Evolutionary conservation across 2,888 invertebrate genomes (phyloP).

Genomic region (Eupeodes luniger): DNA sequence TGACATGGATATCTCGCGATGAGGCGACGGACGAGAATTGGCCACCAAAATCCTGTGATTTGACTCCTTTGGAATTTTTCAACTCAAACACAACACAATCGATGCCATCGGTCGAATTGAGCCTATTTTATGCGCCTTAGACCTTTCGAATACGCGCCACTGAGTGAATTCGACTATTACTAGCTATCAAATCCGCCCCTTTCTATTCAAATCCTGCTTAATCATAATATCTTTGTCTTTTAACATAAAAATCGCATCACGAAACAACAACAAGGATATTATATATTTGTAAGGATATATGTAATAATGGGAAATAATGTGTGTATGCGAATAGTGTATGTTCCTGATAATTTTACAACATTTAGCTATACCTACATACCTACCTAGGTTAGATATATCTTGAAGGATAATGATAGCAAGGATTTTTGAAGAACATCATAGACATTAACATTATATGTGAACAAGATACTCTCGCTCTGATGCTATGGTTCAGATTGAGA

Average conservation of each 20-base stretch:
- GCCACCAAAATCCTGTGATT: too few species aligned
- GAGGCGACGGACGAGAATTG: too few species aligned
- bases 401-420: constrained; percentile 9
- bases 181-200: background rate
- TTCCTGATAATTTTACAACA: constrained; percentile 35
- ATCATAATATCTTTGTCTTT: background rate
- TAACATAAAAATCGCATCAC: constrained; percentile 23
- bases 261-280: constrained; percentile 1
- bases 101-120: too few species aligned
- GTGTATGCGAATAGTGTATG: background rate
- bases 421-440: constrained; percentile 22
- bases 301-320: constrained; percentile 41
- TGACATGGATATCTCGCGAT: too few species aligned
- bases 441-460: background rate
- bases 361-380: background rate
- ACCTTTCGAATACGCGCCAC: too few species aligned
- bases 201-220: background rate
- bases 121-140: too few species aligned
- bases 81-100: too few species aligned
- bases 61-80: too few species aligned
- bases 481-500: constrained; percentile 43
- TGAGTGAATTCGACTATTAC: too few species aligned
- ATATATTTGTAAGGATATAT: background rate
- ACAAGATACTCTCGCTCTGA: constrained; percentile 17
- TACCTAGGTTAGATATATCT: background rate